Conservation (phyloP, 2,888 invertebrate genomes). For the Phlogophora meticulosa region DNA sequence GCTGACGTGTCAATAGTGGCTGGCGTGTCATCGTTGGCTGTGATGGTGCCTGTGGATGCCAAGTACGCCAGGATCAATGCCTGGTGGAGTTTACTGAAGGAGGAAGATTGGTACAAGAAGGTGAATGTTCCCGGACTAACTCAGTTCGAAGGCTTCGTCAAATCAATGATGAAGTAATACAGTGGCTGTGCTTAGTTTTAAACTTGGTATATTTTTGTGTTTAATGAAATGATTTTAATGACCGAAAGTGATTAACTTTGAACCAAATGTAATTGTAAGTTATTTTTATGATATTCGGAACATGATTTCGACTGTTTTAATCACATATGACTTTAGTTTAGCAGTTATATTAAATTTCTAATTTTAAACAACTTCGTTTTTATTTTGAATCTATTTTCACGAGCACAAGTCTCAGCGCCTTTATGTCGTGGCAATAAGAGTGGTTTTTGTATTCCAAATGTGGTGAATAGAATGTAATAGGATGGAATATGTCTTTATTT, state of each 20-base stretch:
- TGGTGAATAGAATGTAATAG: too few relatives aligned
- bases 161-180: slow-evolving; percentile 48
- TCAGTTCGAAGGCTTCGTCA: slow-evolving; percentile 44
- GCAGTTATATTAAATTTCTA: too few relatives aligned
- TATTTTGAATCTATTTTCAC: too few relatives aligned
- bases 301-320: neutral
- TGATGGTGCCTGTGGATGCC: slow-evolving; percentile 66
- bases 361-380: too few relatives aligned
- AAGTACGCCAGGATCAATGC: slow-evolving; percentile 67
- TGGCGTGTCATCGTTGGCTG: slow-evolving; percentile 67
- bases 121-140: slow-evolving; percentile 69
- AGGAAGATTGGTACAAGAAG: slow-evolving; percentile 70
- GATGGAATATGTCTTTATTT: too few relatives aligned
- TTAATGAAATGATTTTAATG: neutral
- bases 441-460: too few relatives aligned
- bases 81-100: slow-evolving; percentile 68
- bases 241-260: neutral
- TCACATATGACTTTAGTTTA: neutral
- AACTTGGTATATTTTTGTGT: neutral
- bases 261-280: neutral
- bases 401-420: too few relatives aligned
- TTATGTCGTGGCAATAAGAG: too few relatives aligned
- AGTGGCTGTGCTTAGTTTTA: neutral
- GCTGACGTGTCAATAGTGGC: slow-evolving; percentile 75
- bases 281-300: neutral